phyloP scores from a whole-genome alignment of 37 sponge, comb jelly and placozoan species.

The Aphrocallistes beatrix region DNA sequence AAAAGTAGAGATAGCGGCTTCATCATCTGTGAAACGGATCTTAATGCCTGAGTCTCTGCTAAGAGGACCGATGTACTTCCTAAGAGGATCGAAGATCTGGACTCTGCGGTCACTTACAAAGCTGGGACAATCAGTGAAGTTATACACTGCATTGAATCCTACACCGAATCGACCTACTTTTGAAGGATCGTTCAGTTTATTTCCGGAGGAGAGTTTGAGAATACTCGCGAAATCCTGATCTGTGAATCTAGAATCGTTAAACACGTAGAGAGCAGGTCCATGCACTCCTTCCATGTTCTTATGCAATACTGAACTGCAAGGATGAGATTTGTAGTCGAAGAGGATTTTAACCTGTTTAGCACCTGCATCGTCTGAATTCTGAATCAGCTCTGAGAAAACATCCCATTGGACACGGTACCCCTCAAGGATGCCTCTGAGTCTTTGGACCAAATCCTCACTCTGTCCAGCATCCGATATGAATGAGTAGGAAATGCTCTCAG shows the following conservation, averaged over 20 bases:
- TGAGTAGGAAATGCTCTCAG: not conserved
- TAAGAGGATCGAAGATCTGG: not conserved
- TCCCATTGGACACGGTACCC: not conserved
- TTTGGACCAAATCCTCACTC: not conserved
- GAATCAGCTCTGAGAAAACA: slow-evolving; percentile 25
- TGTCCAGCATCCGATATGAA: slow-evolving; percentile 20
- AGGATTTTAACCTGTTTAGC: not conserved
- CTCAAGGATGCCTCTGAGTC: slow-evolving; percentile 21
- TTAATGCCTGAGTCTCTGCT: not conserved
- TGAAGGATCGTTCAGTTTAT: slow-evolving; percentile 26
- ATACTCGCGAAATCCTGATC: not conserved
- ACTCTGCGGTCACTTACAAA: slow-evolving; percentile 25
- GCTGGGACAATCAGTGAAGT: slow-evolving; percentile 67
- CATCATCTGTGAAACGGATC: not conserved
- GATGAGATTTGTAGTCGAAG: slow-evolving; percentile 1
- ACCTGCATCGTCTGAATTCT: slow-evolving; percentile 29
- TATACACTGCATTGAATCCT: slow-evolving; percentile 76
- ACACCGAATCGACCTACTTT: slow-evolving; percentile 68
- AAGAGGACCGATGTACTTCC: not conserved
- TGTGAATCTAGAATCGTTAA: not conserved
- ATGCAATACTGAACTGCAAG: not conserved
- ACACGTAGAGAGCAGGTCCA: not conserved
- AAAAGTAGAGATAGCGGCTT: not conserved
- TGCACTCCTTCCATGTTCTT: not conserved
- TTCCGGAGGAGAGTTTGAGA: not conserved